Percentiles rank a stretch among this genome's conserved stretches.
phyloP scores from a whole-genome alignment of 2,888 invertebrate genomes.

The Lobophora halterata region DNA sequence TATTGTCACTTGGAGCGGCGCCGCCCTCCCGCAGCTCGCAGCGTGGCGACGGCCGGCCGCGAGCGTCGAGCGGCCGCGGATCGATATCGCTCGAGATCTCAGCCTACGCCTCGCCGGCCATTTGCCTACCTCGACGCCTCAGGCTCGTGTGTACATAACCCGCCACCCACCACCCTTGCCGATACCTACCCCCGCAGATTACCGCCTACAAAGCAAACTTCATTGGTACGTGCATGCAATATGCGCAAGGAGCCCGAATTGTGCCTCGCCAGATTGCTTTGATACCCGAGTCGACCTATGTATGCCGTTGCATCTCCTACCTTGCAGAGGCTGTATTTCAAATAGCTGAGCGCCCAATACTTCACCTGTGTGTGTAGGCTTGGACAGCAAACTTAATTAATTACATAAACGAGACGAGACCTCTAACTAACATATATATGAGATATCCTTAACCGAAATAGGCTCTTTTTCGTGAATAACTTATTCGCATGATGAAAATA shows the following conservation, averaged over 20 bases:
- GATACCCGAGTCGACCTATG: slow-evolving; percentile 62
- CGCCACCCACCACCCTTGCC: slow-evolving; percentile 68
- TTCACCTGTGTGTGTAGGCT: slow-evolving; percentile 30
- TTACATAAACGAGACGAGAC: slow-evolving; percentile 53
- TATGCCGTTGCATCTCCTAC: slow-evolving; percentile 59
- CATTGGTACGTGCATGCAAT: slow-evolving; percentile 81
- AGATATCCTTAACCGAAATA: too few relatives aligned
- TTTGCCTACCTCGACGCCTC: slow-evolving; percentile 81
- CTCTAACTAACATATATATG: too few relatives aligned
- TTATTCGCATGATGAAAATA: too few relatives aligned
- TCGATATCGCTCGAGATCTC: slow-evolving; percentile 78
- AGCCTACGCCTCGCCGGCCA: slow-evolving; percentile 79
- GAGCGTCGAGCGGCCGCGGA: slow-evolving; percentile 73
- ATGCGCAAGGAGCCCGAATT: slow-evolving; percentile 79
- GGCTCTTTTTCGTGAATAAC: too few relatives aligned
- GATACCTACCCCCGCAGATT: slow-evolving; percentile 79
- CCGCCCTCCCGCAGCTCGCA: slow-evolving; percentile 64
- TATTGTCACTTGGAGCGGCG: slow-evolving; percentile 75
- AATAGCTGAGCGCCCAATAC: slow-evolving; percentile 39
- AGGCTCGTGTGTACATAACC: slow-evolving; percentile 79
- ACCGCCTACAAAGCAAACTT: slow-evolving; percentile 81
- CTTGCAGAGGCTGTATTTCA: slow-evolving; percentile 53
- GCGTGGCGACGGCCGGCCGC: slow-evolving; percentile 67
- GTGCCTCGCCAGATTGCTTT: slow-evolving; percentile 73
- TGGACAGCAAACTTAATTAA: slow-evolving; percentile 60